Percentiles rank a stretch among this genome's conserved stretches.
Conservation (phyloP, 1,140 invertebrate species). For the Drosophila equinoxialis region DNA sequence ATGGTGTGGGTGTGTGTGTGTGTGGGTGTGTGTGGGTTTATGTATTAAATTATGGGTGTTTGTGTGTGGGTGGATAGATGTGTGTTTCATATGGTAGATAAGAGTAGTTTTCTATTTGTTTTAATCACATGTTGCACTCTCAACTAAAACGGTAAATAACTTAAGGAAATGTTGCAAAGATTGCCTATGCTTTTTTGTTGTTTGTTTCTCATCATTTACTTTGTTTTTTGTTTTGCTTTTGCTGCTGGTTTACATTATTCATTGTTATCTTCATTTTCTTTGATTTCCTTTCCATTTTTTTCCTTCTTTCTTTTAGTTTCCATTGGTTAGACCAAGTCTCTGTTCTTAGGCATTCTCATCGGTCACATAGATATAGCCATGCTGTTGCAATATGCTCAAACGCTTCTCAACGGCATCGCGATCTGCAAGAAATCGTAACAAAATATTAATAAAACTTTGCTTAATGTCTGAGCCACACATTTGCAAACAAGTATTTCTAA, state of each 20-base stretch:
- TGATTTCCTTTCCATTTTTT: neutral
- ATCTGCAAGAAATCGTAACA: constrained; percentile 85
- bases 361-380: constrained; percentile 91
- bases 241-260: neutral
- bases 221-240: neutral
- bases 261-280: neutral
- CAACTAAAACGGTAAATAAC: constrained; percentile 66
- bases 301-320: constrained; percentile 11
- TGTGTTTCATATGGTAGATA: constrained; percentile 16
- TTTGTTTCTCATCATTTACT: neutral
- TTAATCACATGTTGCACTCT: constrained; percentile 75
- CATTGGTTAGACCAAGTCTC: constrained; percentile 3
- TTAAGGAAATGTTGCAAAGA: constrained; percentile 74
- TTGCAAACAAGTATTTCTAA: too few species aligned
- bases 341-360: constrained; percentile 83
- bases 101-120: constrained; percentile 63
- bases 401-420: constrained; percentile 96
- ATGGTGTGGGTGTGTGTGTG: neutral
- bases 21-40: constrained; percentile 11
- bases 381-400: constrained; percentile 92
- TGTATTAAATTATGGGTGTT: constrained; percentile 44
- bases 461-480: too few species aligned
- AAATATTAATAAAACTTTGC: too few species aligned
- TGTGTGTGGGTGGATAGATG: constrained; percentile 34
- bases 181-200: constrained; percentile 37